Conservation (phyloP, 2,888 invertebrate species). For the Macaria liturata region DNA sequence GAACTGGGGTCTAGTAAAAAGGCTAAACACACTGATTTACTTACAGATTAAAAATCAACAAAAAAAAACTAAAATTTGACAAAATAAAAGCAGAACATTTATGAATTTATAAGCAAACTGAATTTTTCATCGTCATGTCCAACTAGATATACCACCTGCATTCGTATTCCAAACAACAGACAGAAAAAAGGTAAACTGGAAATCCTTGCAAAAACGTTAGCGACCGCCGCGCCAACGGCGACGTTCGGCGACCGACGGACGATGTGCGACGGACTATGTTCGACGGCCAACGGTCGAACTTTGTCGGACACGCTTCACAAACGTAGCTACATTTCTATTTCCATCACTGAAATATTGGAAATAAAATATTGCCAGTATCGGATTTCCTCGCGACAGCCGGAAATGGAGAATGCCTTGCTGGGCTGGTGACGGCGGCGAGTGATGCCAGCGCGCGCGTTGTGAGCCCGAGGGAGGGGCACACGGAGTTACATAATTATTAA, state of each 20-base stretch:
- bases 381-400: slow-evolving; percentile 74
- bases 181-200: slow-evolving; percentile 27
- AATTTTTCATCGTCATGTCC: no score
- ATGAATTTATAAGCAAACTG: no score
- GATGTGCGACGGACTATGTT: no score
- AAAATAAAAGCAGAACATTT: no score
- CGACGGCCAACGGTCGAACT: slow-evolving; percentile 12
- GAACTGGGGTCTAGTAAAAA: no score
- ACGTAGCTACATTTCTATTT: slow-evolving; percentile 60
- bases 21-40: no score
- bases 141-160: no score
- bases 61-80: no score
- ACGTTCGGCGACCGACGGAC: slow-evolving; percentile 8
- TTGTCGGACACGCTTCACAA: slow-evolving; percentile 47
- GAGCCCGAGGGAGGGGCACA: no score
- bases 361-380: slow-evolving; percentile 74
- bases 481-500: no score
- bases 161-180: neutral
- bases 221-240: slow-evolving; percentile 17
- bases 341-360: slow-evolving; percentile 67
- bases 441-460: neutral
- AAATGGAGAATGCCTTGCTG: slow-evolving; percentile 70
- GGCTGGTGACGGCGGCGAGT: neutral
- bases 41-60: no score
- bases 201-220: slow-evolving; percentile 32